These are phyloP conservation scores for Menura novaehollandiae DNA, from an alignment of 2,113 vertebrate species.

Conservation along the genomic window DNA sequence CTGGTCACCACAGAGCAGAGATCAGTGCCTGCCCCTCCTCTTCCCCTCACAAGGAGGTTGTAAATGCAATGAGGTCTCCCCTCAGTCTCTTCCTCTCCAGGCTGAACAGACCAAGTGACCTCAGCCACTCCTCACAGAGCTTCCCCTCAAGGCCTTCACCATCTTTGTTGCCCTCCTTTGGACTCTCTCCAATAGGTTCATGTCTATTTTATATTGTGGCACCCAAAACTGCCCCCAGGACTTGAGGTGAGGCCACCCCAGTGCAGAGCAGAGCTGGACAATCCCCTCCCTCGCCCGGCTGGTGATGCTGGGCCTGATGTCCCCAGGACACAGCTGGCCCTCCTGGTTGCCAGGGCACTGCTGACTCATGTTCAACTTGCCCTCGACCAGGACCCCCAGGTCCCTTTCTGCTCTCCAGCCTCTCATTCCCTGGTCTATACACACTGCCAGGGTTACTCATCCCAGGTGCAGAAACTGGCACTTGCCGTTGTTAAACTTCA, in stretches of 20 bases:
- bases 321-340: accelerated
- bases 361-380: not conserved
- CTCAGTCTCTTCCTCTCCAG: not conserved
- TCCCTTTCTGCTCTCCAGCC: not conserved
- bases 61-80: not conserved
- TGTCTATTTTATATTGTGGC: not conserved
- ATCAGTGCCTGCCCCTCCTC: not conserved
- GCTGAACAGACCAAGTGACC: not conserved
- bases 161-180: not conserved
- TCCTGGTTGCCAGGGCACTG: not conserved
- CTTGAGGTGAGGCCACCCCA: accelerated
- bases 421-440: too few relatives aligned
- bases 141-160: not conserved
- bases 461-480: not conserved
- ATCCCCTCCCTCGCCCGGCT: accelerated
- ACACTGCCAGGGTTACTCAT: not conserved
- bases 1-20: not conserved
- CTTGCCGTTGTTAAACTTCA: not conserved
- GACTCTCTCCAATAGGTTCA: not conserved
- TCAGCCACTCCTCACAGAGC: not conserved
- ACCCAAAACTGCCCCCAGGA: not conserved
- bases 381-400: accelerated
- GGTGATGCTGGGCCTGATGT: not conserved
- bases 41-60: not conserved
- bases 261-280: accelerated